Base-by-base conservation (phyloP, 2,797 vertebrate genomes). In the Aselliscus stoliczkanus region DNA sequence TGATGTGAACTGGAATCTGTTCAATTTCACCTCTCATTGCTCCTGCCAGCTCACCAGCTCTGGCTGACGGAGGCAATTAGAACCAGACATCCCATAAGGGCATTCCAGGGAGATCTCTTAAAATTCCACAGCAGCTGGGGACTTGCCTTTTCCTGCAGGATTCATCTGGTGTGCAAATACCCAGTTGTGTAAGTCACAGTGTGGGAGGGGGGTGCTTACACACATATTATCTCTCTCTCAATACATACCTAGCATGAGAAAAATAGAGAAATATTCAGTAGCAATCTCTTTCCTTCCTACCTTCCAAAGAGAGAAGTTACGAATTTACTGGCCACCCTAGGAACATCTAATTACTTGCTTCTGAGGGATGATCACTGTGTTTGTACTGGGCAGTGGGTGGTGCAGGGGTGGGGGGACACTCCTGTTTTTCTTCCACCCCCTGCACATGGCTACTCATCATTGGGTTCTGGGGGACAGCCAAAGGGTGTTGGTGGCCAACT, bases 101-200 rank as follows among this genome's bases (percentile, higher is more conserved):
- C 95, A 93, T 97, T 97, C 90, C 97, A 96, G 96, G 96, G 88
- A 96, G 93, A 96, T 92, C 95, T 96, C 96, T 2, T 4, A 96
- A 97, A 97, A 97, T 97, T 95, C 97, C 98, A 25, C 80, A 96
- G 8, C 94, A 96, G 97, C 95, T 96, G 95, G 97, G 79, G 97
- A 94, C 6, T n/a, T 98, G 97, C 96, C 96, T 69, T 10, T 97
- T 93, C 97, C 97, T 94, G 95, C 90, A 97, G 83, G 93, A 92
- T 96, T 98, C 96, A 97, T 95, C 96, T 96, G 88, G 95, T 96
- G 94, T 92, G 96, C 94, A 88, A 83, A 9, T 93, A 96, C 64
- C 84, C 56, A 58, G 80, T 88, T 75, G 97, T 96, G 88, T 94
- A 94, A 97, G 89, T 95, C 54, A 3, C 0, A 0, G 87, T 85